These are phyloP conservation scores for Lepidotrigona ventralis DNA, from an alignment of 1,140 invertebrate species.

Conservation along the genomic window DNA sequence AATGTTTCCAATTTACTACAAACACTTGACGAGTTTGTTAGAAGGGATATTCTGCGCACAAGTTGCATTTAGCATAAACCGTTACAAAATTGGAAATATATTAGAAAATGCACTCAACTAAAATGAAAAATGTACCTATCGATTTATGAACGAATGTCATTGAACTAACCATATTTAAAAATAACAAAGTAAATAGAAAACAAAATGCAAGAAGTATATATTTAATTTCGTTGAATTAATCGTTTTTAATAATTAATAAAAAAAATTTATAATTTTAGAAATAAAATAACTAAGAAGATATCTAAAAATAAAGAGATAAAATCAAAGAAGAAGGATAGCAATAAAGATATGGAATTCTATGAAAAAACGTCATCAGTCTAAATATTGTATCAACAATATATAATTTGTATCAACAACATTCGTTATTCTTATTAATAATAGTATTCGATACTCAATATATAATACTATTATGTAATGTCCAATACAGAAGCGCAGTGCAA, in stretches of 20 bases:
- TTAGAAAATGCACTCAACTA: too few species aligned
- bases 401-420: slow-evolving; percentile 18
- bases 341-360: background rate
- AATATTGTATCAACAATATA: too few species aligned
- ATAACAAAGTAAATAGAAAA: too few species aligned
- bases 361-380: background rate
- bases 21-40: background rate
- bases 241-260: too few species aligned
- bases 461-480: slow-evolving; percentile 50
- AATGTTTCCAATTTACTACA: background rate
- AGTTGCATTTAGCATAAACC: background rate
- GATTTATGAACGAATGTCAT: too few species aligned
- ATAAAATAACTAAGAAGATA: background rate
- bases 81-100: background rate
- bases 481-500: slow-evolving; percentile 28
- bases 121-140: too few species aligned
- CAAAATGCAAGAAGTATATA: too few species aligned
- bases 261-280: background rate
- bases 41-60: background rate
- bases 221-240: too few species aligned
- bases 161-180: too few species aligned
- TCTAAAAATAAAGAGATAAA: background rate
- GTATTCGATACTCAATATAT: slow-evolving; percentile 6
- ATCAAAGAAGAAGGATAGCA: background rate
- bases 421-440: background rate